Base-by-base conservation (phyloP, 2,888 invertebrate species). In the Sceliomorpha sp. region DNA sequence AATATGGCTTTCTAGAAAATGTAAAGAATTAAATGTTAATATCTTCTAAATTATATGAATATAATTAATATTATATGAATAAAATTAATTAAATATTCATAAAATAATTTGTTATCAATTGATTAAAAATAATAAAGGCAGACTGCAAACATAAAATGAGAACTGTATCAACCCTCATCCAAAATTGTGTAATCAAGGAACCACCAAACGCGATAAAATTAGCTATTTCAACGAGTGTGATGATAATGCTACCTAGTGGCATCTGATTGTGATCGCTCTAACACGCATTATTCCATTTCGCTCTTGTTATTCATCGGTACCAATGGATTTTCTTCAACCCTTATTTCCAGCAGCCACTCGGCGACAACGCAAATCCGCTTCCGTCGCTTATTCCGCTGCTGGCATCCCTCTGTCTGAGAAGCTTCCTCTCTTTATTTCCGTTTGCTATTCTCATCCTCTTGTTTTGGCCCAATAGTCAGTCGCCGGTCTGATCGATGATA, bases 381-480 rank as follows among this genome's bases (percentile, higher is more conserved):
- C 72, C 68, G 47, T 58, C 69, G 60, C 42, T 64, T 70, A 66
- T 67, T 44, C 71, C 63, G 74, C 63, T 73, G 56, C 45, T 51
- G 60, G 26, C 5, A 55, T 67, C 62, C 50, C 71, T 75, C 72
- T 62, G 58, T 59, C 47, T 58, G 39, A 26, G 50, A 29, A 39
- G 34, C 62, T 59, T 67, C 40, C 47, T 74, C 79, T 77, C 78
- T 83, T 78, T 79, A 79, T 79, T 80, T 79, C 80, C 77, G 80
- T 80, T 79, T 75, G 47, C 75, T 79, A 79, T 74, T 79, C 77
- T 79, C 82, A 75, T 83, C 83, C 85, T 83, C 82, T 87, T 86
- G 86, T 87, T 87, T 86, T 85, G 83, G 83, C 82, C 84, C 86
- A 86, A 87, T 87, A 83, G 85, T 87, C 84, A 79, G 81, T 84